Evolutionary conservation across 2,797 vertebrate species (phyloP).

Genomic region (Erpetoichthys calabaricus): DNA sequence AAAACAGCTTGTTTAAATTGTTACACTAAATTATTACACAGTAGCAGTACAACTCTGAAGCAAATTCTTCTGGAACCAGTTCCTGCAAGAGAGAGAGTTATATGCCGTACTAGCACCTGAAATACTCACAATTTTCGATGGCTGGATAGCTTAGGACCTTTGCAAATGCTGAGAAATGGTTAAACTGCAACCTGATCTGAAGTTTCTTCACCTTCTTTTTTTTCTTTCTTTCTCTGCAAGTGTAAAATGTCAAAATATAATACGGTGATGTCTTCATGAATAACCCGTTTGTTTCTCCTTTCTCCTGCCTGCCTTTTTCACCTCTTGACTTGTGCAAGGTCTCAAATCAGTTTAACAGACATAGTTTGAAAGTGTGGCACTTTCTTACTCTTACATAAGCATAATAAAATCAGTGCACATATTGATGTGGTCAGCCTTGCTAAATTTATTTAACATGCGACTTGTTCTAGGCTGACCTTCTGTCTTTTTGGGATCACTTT

Average conservation of each 20-base stretch:
- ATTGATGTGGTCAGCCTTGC: no score
- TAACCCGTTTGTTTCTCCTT: constrained; percentile 24
- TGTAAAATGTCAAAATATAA: constrained; percentile 11
- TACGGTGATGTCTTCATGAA: constrained; percentile 23
- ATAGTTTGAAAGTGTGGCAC: constrained; percentile 5
- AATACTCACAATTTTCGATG: constrained; percentile 1
- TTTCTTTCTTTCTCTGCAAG: constrained; percentile 12
- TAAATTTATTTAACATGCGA: no score
- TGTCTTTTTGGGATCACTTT: no score
- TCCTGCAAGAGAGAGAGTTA: no score
- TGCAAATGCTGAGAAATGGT: not conserved
- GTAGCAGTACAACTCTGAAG: not conserved
- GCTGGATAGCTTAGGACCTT: constrained; percentile 12
- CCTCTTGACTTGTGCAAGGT: constrained; percentile 19
- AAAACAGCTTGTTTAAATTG: constrained; percentile 2
- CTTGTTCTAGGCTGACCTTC: no score
- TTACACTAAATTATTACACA: not conserved
- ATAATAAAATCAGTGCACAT: no score
- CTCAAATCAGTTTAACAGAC: constrained; percentile 26
- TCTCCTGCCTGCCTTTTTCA: constrained; percentile 17
- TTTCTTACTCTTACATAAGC: not conserved
- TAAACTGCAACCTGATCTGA: constrained; percentile 1
- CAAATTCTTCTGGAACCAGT: not conserved
- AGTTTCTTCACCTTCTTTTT: constrained; percentile 15
- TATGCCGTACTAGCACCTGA: not conserved